Evolutionary conservation across 2,888 invertebrate genomes (phyloP), one percentile per base, ranked within the genome.

Genomic region (Drosophila parthenogenetica): DNA sequence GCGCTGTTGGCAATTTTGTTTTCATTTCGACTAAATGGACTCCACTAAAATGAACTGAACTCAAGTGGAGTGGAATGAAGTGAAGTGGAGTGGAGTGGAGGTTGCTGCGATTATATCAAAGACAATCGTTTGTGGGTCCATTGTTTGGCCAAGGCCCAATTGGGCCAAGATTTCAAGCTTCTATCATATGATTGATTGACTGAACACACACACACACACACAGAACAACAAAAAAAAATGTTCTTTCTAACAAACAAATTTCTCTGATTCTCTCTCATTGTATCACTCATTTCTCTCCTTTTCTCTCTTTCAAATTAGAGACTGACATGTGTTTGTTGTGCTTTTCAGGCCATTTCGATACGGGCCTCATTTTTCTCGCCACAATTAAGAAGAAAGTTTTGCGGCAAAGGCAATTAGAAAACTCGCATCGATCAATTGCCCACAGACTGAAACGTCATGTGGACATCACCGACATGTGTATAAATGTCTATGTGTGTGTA

Each of bases 281-380:
- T 13, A 29, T 29, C 29, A 8, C 7, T 29, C 29, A n/a, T 29
- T 29, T 29, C 7, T 22, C 22, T 22, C 22, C 5, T 25, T 29
- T 29, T 29, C 29, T 29, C 29, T 29, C 29, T 29, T 29, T 29
- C 8, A 29, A 25, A 25, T 25, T 25, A 25, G 25, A 5, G 42
- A 58, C 73, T 70, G 76, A 59, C 65, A 54, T 54, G 66, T 49
- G 49, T 29, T 60, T 63, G 66, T 60, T 51, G 65, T 80, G 79
- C 89, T 87, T 89, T 86, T 87, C 77, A 84, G 84, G 89, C 85
- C 86, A 89, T 87, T 87, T 87, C 88, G 86, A 89, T 87, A 89
- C 82, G 86, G 86, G 88, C 89, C 70, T 88, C 86, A 87, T 81
- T 87, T 89, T 88, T 87, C 81, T 85, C 57, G 77, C 81, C 87